These are phyloP conservation scores for Potorous gilbertii DNA, from an alignment of 2,797 vertebrate species.

Conservation along the genomic window DNA sequence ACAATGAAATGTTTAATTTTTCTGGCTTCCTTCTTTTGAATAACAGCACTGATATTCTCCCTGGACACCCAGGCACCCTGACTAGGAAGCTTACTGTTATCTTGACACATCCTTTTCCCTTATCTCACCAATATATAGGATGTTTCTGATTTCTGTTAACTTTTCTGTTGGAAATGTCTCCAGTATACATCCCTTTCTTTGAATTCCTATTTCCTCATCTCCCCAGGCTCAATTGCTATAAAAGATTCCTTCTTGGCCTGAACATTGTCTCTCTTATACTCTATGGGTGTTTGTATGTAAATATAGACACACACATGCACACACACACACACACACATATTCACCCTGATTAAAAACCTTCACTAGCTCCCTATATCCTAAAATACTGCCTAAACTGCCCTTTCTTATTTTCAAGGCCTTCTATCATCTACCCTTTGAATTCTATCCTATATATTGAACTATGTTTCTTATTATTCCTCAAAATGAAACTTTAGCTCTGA, in stretches of 20 bases:
- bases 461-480: neutral
- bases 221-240: neutral
- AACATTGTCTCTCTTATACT: neutral
- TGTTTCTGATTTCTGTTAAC: neutral
- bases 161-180: conserved; percentile 2
- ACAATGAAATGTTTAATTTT: neutral
- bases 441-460: neutral
- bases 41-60: neutral
- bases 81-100: neutral
- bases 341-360: neutral
- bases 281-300: neutral
- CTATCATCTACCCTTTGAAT: neutral
- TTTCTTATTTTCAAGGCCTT: neutral
- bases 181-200: conserved; percentile 1
- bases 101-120: neutral
- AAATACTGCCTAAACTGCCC: neutral
- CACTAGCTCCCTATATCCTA: neutral
- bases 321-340: neutral
- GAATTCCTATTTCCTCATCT: neutral
- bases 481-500: neutral
- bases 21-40: neutral
- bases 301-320: neutral
- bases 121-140: neutral
- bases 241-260: neutral
- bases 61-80: neutral